Conservation (phyloP, 2,113 vertebrate species). For the Calyptommatus sinebrachiatus region DNA sequence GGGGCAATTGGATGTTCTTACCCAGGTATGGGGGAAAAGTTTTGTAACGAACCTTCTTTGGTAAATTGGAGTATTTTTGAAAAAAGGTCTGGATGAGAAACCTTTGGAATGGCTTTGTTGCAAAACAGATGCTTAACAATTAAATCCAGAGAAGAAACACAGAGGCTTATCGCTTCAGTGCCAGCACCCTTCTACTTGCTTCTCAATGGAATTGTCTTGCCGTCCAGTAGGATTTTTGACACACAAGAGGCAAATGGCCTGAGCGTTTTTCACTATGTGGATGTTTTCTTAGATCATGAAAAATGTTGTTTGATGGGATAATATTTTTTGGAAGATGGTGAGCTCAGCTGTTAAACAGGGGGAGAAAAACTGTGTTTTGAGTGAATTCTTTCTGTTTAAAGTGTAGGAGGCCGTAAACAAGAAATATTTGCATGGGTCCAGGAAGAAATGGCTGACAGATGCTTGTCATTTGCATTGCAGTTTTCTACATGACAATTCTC, state of each 20-base stretch:
- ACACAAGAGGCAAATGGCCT: neutral
- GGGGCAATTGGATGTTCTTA: slow-evolving; percentile 89
- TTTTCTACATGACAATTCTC: neutral
- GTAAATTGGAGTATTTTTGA: too few species aligned
- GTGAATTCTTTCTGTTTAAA: neutral
- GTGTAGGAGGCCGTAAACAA: neutral
- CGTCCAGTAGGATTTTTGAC: neutral
- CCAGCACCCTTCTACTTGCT: neutral
- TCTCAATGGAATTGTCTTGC: too few species aligned
- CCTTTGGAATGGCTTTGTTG: neutral
- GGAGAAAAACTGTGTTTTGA: neutral
- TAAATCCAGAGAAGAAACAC: neutral
- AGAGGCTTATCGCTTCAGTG: neutral
- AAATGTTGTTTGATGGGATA: neutral
- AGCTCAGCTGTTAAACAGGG: neutral
- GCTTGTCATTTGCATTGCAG: neutral
- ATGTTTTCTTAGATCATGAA: neutral
- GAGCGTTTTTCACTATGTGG: neutral
- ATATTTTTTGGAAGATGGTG: neutral
- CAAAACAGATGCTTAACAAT: neutral
- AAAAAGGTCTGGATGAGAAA: neutral
- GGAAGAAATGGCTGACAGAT: neutral
- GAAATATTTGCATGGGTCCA: too few species aligned
- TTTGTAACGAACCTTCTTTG: neutral
- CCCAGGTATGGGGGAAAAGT: slow-evolving; percentile 80